A percentile compares a stretch with the other conserved stretches of the same genome.
Conservation (phyloP, 2,113 vertebrate species). For the Lasiurus cinereus region DNA sequence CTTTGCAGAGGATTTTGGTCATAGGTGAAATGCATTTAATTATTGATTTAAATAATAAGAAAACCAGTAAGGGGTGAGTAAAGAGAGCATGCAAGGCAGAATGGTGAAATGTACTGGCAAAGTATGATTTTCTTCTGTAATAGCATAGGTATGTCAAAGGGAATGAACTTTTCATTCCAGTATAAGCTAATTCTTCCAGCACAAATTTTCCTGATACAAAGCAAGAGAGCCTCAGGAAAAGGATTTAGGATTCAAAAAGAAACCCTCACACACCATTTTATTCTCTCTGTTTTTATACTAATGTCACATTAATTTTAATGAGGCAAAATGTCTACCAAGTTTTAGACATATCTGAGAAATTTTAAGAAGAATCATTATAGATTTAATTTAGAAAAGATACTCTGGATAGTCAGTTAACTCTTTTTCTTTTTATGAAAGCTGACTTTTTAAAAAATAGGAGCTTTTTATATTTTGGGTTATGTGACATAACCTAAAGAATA, state of each 20-base stretch:
- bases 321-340: conserved; percentile 81
- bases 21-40: conserved; percentile 2
- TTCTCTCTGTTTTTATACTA: conserved; percentile 71
- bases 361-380: conserved; percentile 73
- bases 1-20: background rate
- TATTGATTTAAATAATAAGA: background rate
- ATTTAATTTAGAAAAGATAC: conserved; percentile 70
- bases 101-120: background rate
- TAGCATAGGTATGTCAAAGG: background rate
- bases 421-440: conserved; percentile 71
- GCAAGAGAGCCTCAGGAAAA: conserved; percentile 43
- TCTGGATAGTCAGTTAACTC: conserved; percentile 68
- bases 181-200: background rate
- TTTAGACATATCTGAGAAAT: conserved; percentile 72
- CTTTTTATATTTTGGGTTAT: conserved; percentile 74
- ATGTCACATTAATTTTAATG: conserved; percentile 80
- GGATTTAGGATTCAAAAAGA: conserved; percentile 53
- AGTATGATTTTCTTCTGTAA: background rate
- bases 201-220: conserved; percentile 56
- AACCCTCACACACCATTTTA: conserved; percentile 64
- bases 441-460: conserved; percentile 71
- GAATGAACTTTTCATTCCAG: conserved; percentile 53
- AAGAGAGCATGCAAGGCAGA: background rate
- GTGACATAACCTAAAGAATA: conserved; percentile 78
- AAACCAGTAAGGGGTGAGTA: background rate